Evolutionary conservation across 2,888 invertebrate species (phyloP).

Genomic region (Oxycera nigricornis): DNA sequence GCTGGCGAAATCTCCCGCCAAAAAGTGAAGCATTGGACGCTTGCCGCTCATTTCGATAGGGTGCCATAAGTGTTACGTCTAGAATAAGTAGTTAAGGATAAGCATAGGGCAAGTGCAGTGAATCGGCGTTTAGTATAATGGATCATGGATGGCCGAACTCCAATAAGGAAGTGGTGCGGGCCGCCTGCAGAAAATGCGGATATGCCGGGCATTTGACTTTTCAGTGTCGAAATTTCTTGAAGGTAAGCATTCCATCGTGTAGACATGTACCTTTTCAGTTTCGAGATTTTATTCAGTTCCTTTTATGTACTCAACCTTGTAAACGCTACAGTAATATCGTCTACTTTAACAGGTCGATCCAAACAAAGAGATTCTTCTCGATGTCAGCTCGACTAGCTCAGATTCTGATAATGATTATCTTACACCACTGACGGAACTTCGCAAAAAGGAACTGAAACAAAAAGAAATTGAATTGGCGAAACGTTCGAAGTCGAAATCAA

Average conservation of each 20-base stretch:
- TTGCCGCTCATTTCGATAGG: too few species aligned
- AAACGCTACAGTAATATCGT: too few species aligned
- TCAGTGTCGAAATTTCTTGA: conserved; percentile 94
- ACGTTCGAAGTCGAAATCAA: conserved; percentile 14
- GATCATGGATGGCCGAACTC: conserved; percentile 58
- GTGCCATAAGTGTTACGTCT: neutral
- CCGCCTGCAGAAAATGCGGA: conserved; percentile 94
- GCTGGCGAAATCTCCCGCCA: neutral
- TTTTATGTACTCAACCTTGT: neutral
- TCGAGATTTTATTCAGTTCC: neutral
- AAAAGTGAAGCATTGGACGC: neutral
- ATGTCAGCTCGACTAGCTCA: conserved; percentile 94
- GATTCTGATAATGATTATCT: conserved; percentile 81
- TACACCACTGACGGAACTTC: conserved; percentile 80
- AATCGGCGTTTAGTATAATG: conserved; percentile 49
- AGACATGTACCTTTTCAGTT: neutral
- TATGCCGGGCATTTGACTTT: conserved; percentile 95
- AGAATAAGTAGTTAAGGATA: neutral
- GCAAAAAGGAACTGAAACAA: conserved; percentile 78
- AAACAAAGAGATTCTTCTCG: conserved; percentile 88
- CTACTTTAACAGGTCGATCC: conserved; percentile 74
- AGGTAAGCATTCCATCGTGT: conserved; percentile 63
- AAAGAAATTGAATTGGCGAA: conserved; percentile 67
- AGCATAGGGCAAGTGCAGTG: neutral
- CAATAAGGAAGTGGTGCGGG: conserved; percentile 78